Conservation (phyloP, 2,888 invertebrate genomes). For the Hirtodrosophila confusa region DNA sequence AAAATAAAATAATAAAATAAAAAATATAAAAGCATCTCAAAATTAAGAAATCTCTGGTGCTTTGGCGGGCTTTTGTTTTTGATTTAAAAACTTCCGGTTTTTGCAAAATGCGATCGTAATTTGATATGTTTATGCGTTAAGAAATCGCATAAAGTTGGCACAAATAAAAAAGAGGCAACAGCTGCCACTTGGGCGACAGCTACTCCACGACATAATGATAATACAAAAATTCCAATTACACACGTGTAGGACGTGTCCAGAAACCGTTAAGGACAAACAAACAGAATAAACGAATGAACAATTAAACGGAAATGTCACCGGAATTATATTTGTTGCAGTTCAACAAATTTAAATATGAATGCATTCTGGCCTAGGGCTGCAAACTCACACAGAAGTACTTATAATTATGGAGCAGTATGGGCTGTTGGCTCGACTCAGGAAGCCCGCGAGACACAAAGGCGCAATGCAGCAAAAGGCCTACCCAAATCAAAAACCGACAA, state of each 20-base stretch:
- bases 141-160: constrained; percentile 53
- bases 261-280: constrained; percentile 26
- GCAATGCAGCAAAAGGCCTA: constrained; percentile 58
- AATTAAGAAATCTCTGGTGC: constrained; percentile 16
- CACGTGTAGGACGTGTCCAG: constrained; percentile 12
- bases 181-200: constrained; percentile 42
- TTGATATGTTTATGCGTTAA: constrained; percentile 75
- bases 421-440: constrained; percentile 41
- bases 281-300: constrained; percentile 41
- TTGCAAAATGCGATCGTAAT: constrained; percentile 60
- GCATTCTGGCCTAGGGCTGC: constrained; percentile 46
- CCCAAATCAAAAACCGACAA: constrained; percentile 66
- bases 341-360: constrained; percentile 60
- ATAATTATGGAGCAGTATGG: constrained; percentile 48
- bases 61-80: constrained; percentile 42
- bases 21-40: constrained; percentile 10
- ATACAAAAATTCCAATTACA: constrained; percentile 28
- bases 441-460: constrained; percentile 65
- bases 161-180: constrained; percentile 44
- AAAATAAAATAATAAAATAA: not conserved
- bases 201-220: constrained; percentile 12
- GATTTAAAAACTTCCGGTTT: constrained; percentile 73
- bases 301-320: constrained; percentile 72
- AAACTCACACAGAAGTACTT: not conserved
- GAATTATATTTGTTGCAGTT: constrained; percentile 58